phyloP scores from a whole-genome alignment of 2,888 invertebrate species.

The Volucella inanis region DNA sequence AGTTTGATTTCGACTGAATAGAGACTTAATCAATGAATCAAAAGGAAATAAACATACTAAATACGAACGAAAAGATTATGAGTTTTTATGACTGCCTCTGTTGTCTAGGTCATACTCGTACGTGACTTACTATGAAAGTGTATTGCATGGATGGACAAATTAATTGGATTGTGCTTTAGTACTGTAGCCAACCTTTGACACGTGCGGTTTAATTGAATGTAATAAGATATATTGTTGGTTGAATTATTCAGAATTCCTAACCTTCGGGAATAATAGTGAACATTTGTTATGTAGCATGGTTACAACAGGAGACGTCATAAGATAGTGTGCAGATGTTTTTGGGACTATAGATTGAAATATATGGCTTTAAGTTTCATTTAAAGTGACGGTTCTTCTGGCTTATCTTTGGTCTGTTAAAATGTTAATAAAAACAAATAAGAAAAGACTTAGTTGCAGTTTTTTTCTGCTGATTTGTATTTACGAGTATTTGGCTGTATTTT shows the following conservation, averaged over 20 bases:
- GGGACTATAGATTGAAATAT: too few species aligned
- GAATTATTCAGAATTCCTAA: constrained; percentile 53
- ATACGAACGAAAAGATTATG: constrained; percentile 29
- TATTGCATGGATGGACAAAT: constrained; percentile 59
- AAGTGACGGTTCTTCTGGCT: too few species aligned
- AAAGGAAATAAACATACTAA: not conserved
- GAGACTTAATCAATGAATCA: constrained; percentile 40
- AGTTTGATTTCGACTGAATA: constrained; percentile 32
- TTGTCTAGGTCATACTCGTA: constrained; percentile 71
- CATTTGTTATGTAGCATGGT: not conserved
- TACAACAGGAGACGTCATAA: not conserved
- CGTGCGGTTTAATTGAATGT: constrained; percentile 69
- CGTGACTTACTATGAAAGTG: constrained; percentile 60
- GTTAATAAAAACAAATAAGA: too few species aligned
- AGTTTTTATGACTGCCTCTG: constrained; percentile 29
- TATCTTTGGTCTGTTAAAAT: too few species aligned
- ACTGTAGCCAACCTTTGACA: constrained; percentile 67
- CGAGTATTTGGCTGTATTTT: too few species aligned
- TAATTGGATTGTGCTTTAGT: constrained; percentile 67
- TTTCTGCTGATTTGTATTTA: too few species aligned
- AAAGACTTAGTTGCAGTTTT: too few species aligned
- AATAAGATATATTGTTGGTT: constrained; percentile 50
- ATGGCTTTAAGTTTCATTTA: too few species aligned
- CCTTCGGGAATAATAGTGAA: constrained; percentile 18
- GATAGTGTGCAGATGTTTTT: too few species aligned